Base-by-base conservation (phyloP, 1,140 invertebrate species). In the Orius insidiosus region DNA sequence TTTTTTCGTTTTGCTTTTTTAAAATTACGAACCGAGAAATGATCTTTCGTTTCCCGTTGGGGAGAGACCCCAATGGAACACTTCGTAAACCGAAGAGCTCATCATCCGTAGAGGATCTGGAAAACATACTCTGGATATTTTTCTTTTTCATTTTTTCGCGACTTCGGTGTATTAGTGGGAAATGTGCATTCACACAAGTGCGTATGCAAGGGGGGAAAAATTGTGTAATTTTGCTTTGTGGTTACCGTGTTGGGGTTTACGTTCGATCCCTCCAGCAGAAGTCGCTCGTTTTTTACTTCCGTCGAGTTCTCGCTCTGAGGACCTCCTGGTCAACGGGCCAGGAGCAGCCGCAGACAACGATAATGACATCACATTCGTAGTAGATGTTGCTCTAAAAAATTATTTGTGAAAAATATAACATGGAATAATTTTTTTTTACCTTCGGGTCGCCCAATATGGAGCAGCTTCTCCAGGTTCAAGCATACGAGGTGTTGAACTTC, bases 401-500 rank as follows among this genome's bases (percentile, higher is more conserved):
- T 42, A 5, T 7, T 42, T 13, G 19, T 9, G 8, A 42, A 8
- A 51, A 33, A 36, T 30, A 42, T 5, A 8, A 5, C 31, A 32
- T 7, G 19, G 11, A 16, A 2, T 19, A 10, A 38, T 2, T 19
- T 36, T 36, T 32, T 45, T 50, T 48, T 56, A 76, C 74, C 73
- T 71, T 61, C 83, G 71, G 55, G 80, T 75, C 43, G 78, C 79
- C 82, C 81, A 85, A 66, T 80, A 85, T 45, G 75, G 74, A 39
- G 75, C 74, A 47, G 78, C 76, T 61, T 85, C 81, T 33, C 77
- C 74, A 18, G 81, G 81, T 58, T 88, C 85, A 54, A 88, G 63
- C 68, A 87, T 79, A 47, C 85, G 68, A 44, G 85, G 84, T 39
- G 84, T 87, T 46, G 84, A 88, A 56, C 84, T 88, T 34, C 85